These are phyloP conservation scores for Craterocephalus amniculus DNA, from an alignment of 2,797 vertebrate species.

Conservation along the genomic window DNA sequence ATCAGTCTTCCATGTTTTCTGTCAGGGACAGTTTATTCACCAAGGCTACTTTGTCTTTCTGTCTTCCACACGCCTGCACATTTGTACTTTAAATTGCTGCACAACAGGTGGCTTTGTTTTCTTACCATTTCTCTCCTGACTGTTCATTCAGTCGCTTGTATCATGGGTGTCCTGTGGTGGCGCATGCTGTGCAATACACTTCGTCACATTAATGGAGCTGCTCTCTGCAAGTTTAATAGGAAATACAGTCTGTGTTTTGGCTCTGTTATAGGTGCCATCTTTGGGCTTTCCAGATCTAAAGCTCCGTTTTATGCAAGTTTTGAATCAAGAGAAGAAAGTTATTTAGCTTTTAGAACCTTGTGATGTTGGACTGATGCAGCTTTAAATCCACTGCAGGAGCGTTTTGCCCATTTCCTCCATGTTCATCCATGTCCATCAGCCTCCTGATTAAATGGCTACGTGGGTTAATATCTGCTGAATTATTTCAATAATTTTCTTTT, in stretches of 20 bases:
- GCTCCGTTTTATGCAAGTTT: too few species aligned
- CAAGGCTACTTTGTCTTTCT: background rate
- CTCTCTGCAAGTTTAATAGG: background rate
- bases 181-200: background rate
- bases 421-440: background rate
- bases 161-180: background rate
- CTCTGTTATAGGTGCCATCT: background rate
- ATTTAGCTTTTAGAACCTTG: too few species aligned
- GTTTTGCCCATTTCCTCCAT: background rate
- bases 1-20: background rate
- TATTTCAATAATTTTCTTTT: too few species aligned
- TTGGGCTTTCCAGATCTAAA: background rate
- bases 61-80: background rate
- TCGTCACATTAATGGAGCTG: background rate
- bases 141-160: slow-evolving; percentile 3
- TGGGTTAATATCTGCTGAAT: too few species aligned
- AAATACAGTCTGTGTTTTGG: background rate
- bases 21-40: too few species aligned
- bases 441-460: background rate
- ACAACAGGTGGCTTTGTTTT: background rate
- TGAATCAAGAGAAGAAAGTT: too few species aligned
- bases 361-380: too few species aligned
- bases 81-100: background rate
- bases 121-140: background rate
- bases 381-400: background rate